Conservation (phyloP, 2,888 invertebrate species). For the Oscheius sp. region DNA sequence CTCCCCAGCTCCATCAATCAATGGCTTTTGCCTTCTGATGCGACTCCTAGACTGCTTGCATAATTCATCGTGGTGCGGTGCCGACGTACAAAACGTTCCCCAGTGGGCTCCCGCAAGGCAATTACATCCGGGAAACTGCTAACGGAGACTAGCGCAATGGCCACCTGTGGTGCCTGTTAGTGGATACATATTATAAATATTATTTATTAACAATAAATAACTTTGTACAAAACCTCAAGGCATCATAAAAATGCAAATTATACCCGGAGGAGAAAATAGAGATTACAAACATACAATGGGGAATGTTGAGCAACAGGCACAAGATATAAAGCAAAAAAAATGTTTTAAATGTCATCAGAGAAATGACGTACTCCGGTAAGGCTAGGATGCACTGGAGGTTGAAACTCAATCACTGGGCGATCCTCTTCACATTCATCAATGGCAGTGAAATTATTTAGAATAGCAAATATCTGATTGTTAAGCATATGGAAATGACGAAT, state of each 20-base stretch:
- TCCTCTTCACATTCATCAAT: conserved; percentile 88
- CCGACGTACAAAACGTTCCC: conserved; percentile 3
- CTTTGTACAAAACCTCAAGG: conserved; percentile 22
- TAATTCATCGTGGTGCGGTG: conserved; percentile 17
- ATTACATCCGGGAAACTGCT: neutral
- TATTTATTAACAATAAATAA: neutral
- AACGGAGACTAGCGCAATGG: neutral
- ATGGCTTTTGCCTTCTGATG: conserved; percentile 15
- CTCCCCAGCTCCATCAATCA: conserved; percentile 18
- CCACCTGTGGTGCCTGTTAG: neutral
- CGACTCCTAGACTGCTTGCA: conserved; percentile 12
- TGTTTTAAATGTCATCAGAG: neutral
- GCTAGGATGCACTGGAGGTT: conserved; percentile 85
- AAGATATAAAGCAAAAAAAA: neutral
- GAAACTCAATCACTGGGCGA: conserved; percentile 90
- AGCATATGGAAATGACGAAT: conserved; percentile 96
- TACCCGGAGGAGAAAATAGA: too few relatives aligned
- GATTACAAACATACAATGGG: too few relatives aligned
- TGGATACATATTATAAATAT: neutral
- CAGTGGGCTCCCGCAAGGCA: neutral
- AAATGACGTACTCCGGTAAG: conserved; percentile 25
- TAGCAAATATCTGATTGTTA: conserved; percentile 83
- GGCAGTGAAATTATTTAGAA: conserved; percentile 83
- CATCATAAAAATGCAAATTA: neutral
- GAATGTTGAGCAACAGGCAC: neutral